Base-by-base conservation (phyloP, 2,888 invertebrate species). In the Pristionchus mayeri region DNA sequence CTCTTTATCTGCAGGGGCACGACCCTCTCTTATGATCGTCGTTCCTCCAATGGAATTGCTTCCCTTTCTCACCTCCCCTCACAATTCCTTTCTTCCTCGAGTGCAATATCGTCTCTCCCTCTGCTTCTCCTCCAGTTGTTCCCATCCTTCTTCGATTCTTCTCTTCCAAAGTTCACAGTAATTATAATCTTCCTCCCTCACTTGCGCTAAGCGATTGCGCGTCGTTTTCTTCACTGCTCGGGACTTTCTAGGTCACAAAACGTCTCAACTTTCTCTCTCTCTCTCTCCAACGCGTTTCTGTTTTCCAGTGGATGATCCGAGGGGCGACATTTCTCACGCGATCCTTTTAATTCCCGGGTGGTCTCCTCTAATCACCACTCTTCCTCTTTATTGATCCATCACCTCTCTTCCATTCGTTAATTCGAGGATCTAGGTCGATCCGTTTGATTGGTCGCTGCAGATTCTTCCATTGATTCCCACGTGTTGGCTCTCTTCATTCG, bases 251-350 rank as follows among this genome's bases (percentile, higher is more conserved):
- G 50, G 50, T 60, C 82, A 34, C 82, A 34, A 48, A 48, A 63
- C 48, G 50, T 63, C 63, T 60, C 82, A 50, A 34, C 82, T 82
- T 50, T 63, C 82, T 34, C 82, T 48, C 82, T 67, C 79, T n/a
- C n/a, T 48, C 81, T 81, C 78, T 79, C 78, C 60, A 52, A 79
- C 84, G 57, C 79, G 44, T 79, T 85, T 75, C 37, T 79, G 81
- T 54, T 60, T 30, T 27, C 34, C 79, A 18, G 21, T 18, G 3
- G 13, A 37, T 63, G n/a, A 11, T 50, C 13, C 16, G 18, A 37
- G 16, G 11, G 1, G 27, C n/a, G 24, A 18, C 52, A 54, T 57
- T 85, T 76, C 40, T 37, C 80, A 21, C 34, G 30, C 37, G 34
- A 37, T n/a, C n/a, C 24, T 84, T 84, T 84, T 84, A 34, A 30